Evolutionary conservation across 1,140 invertebrate species (phyloP).

Genomic region (Triops cancriformis): DNA sequence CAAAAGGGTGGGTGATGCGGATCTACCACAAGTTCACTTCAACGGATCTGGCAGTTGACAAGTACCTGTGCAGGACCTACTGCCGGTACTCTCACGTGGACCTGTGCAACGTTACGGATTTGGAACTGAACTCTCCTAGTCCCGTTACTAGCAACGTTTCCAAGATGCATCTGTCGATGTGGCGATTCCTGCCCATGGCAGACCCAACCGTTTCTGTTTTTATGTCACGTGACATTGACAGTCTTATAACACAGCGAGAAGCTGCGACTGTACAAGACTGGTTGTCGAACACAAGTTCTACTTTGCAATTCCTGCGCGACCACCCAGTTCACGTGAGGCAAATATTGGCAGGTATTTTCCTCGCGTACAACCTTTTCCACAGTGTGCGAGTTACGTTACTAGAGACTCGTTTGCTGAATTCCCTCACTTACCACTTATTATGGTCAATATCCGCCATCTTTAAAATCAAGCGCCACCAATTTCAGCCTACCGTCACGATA

Average conservation of each 20-base stretch:
- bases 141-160: not conserved
- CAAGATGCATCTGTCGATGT: constrained; percentile 24
- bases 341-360: no score
- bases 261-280: constrained; percentile 33
- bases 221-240: constrained; percentile 31
- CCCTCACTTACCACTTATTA: no score
- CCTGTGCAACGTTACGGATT: not conserved
- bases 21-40: constrained; percentile 20
- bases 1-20: constrained; percentile 19
- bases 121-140: no score
- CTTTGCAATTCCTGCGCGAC: no score
- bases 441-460: no score
- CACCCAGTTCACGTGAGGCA: no score
- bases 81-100: constrained; percentile 5
- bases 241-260: constrained; percentile 28
- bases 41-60: not conserved
- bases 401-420: no score
- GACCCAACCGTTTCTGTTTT: constrained; percentile 31
- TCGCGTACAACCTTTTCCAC: no score
- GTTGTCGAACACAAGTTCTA: no score
- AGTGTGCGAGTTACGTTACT: no score
- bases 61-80: not conserved
- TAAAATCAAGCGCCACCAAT: no score
- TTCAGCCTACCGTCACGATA: no score
- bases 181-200: constrained; percentile 31